Evolutionary conservation across 2,888 invertebrate species (phyloP), one percentile per base, ranked within the genome.

Genomic region (Rhorus exstirpatorius): DNA sequence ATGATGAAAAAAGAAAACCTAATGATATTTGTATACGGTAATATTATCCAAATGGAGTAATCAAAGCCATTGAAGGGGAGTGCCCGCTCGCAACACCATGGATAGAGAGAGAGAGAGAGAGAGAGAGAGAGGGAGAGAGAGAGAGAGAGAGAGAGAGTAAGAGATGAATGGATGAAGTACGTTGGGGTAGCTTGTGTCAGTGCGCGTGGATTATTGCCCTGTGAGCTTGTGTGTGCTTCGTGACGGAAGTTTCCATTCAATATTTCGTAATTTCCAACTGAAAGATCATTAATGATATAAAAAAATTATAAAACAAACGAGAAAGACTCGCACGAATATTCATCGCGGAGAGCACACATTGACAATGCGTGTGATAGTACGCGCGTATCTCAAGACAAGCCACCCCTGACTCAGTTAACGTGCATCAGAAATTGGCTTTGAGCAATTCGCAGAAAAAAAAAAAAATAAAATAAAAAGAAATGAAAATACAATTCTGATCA

Each of bases 21-120:
- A 90, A 91, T 90, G 90, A 92, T 92, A 92, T 93, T 92, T 92
- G 90, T 92, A 92, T 92, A 92, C 91, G 90, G 90, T 90, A 84
- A 88, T 89, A 79, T 82, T 83, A 83, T 72, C 75, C 67, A 81
- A 80, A 85, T 85, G 78, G 78, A 75, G 80, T 79, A 84, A 85
- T 83, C 78, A 83, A 80, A 84, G 85, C 85, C 84, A 85, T 74
- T 86, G 88, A 86, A 91, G 86, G 86, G 88, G 89, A 89, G 89
- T 86, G 87, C 88, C 87, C 87, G 87, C 89, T 87, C 75, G 89
- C 90, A 90, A 88, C 89, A 86, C 87, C 85, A 81, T 68, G 85
- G 84, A 85, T 35, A 46, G 83, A 68, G 74, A 85, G n/a, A n/a
- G n/a, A n/a, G n/a, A n/a, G n/a, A n/a, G n/a, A n/a, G n/a, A n/a